Base-by-base conservation (phyloP, 2,113 vertebrate genomes). In the Albula glossodonta region DNA sequence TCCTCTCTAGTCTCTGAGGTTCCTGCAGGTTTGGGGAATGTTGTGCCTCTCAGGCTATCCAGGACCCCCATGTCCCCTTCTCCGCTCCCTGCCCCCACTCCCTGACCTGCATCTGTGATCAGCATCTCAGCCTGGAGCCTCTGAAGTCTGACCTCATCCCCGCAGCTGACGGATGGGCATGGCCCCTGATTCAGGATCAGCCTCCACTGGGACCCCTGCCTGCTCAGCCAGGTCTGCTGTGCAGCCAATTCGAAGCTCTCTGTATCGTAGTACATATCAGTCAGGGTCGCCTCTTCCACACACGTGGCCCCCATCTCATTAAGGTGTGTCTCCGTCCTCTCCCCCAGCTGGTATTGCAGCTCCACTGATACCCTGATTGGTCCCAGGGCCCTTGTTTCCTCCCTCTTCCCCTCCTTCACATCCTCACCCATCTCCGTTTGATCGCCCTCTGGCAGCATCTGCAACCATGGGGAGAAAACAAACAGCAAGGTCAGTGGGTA, bases 181-280 rank as follows among this genome's bases (percentile, higher is more conserved):
- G 86, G 66, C 83, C 19, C 3, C 2, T 77, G 52, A 13, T 51
- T 83, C 49, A 87, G 70, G 22, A 90, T 88, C 49, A 91, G 87
- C 9, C 81, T 82, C 92, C 90, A 93, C 11, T 88, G 50, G 10
- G 57, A 11, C 6, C 88, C 85, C 15, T 70, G 88, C 78, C 83
- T 89, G 86, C 90, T 91, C 7, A 92, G 86, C 92, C 91, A 91
- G 31, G 84, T 53, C 22, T 88, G 84, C 5, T 86, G 86, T 15
- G 83, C 84, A 13, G 90, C 92, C 52, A 93, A 87, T 11, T 89
- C 84, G 48, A 91, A 90, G 66, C 22, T 85, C 66, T 88, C 85
- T 0, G 89, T 92, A 83, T 94, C 90, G 5, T 93, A 90, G 56
- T 90, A 92, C 41, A 88, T 84, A 19, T 88, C 89, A 78, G 50